These are phyloP conservation scores for Coccyzus lansbergi DNA, from an alignment of 2,797 vertebrate genomes.

Conservation along the genomic window DNA sequence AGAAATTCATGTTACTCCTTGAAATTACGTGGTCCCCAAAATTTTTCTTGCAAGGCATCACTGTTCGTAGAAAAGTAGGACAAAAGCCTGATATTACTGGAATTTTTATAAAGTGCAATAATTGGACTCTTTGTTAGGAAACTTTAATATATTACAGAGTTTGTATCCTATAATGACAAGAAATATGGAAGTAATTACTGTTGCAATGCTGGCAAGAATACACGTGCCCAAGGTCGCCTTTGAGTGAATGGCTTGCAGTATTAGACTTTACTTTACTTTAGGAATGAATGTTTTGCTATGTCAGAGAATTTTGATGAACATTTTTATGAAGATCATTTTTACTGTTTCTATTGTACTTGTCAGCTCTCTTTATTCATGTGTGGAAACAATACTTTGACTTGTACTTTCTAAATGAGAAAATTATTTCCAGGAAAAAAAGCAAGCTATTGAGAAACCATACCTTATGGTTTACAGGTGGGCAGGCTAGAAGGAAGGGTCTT, in stretches of 20 bases:
- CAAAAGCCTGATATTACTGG: constrained; percentile 66
- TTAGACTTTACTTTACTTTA: constrained; percentile 67
- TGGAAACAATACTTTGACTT: constrained; percentile 67
- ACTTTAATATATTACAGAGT: constrained; percentile 67
- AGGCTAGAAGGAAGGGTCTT: constrained; percentile 33
- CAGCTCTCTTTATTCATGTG: constrained; percentile 54
- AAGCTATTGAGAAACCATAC: constrained; percentile 39
- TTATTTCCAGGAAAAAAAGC: constrained; percentile 45
- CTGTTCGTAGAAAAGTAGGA: constrained; percentile 68
- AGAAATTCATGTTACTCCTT: neutral
- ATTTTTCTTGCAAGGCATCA: constrained; percentile 58
- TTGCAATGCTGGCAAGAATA: constrained; percentile 42
- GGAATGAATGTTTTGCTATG: constrained; percentile 76
- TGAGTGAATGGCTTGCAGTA: constrained; percentile 57
- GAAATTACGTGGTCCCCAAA: constrained; percentile 30
- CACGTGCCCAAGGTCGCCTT: constrained; percentile 13
- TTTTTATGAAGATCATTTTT: constrained; percentile 79
- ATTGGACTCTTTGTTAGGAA: constrained; percentile 73
- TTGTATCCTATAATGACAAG: constrained; percentile 63
- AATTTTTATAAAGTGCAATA: constrained; percentile 77
- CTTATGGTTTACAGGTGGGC: constrained; percentile 35
- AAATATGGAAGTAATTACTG: constrained; percentile 44
- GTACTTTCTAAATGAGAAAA: constrained; percentile 59
- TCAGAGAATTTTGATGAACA: constrained; percentile 76
- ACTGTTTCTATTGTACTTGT: constrained; percentile 74